Percentiles rank a stretch among this genome's conserved stretches.
Conservation (phyloP, 1,140 invertebrate species). For the Drosophila eugracilis region DNA sequence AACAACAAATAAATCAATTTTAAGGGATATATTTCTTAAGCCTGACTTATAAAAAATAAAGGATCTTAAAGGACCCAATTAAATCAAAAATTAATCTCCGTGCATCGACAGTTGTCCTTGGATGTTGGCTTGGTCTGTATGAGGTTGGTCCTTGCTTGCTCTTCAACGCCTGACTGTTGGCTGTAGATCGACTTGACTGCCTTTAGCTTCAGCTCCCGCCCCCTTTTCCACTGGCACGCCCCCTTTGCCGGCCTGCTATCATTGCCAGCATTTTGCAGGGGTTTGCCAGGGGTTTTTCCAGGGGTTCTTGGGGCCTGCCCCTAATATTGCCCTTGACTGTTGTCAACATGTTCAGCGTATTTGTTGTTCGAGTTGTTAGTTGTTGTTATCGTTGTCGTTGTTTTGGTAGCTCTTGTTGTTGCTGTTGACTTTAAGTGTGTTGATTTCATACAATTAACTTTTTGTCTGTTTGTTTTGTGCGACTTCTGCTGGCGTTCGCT, state of each 20-base stretch:
- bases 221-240: conserved; percentile 27
- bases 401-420: conserved; percentile 34
- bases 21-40: no score
- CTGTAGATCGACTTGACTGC: conserved; percentile 47
- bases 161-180: conserved; percentile 53
- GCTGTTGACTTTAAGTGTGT: conserved; percentile 79
- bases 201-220: conserved; percentile 3
- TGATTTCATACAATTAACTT: conserved; percentile 84
- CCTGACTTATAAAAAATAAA: no score
- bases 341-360: conserved; percentile 73
- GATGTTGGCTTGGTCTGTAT: conserved; percentile 47
- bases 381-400: conserved; percentile 27
- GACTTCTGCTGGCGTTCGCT: conserved; percentile 42
- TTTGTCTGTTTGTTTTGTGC: conserved; percentile 74
- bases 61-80: no score
- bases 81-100: neutral
- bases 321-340: conserved; percentile 77
- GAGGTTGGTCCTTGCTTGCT: conserved; percentile 53
- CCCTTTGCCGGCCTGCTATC: conserved; percentile 26
- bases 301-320: conserved; percentile 36
- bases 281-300: conserved; percentile 9
- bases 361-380: conserved; percentile 45
- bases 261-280: conserved; percentile 40
- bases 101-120: conserved; percentile 40
- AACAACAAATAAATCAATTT: no score